phyloP scores from a whole-genome alignment of 2,888 invertebrate genomes.

The Drosophila merina region DNA sequence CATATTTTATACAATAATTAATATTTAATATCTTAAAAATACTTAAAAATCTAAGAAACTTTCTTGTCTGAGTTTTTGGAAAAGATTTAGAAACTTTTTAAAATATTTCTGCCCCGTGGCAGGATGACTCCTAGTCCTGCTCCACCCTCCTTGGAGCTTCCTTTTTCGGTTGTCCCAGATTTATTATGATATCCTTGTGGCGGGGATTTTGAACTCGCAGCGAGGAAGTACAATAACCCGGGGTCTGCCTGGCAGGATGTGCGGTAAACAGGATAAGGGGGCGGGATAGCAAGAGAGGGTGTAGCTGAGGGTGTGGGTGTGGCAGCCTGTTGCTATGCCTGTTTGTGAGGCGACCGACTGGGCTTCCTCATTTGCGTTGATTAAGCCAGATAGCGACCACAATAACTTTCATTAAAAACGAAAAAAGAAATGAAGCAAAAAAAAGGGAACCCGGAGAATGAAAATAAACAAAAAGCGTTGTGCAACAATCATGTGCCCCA shows the following conservation, averaged over 20 bases:
- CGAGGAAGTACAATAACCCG: slow-evolving; percentile 30
- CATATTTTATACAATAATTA: too few species aligned
- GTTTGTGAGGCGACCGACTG: slow-evolving; percentile 21
- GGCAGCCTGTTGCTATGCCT: slow-evolving; percentile 60
- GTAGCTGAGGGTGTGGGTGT: slow-evolving; percentile 3
- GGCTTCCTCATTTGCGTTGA: slow-evolving; percentile 65
- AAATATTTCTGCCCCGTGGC: slow-evolving; percentile 48
- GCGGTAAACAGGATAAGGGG: background rate
- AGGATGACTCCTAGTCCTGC: slow-evolving; percentile 25
- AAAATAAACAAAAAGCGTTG: slow-evolving; percentile 31
- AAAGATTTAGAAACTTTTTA: slow-evolving; percentile 24
- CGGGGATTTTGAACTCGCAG: slow-evolving; percentile 6
- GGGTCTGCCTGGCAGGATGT: background rate
- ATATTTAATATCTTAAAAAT: background rate
- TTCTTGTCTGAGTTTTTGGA: background rate
- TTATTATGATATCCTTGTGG: slow-evolving; percentile 38
- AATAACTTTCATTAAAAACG: slow-evolving; percentile 58
- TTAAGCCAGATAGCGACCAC: slow-evolving; percentile 64
- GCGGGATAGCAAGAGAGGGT: background rate
- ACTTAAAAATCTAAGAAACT: background rate
- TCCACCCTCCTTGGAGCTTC: background rate
- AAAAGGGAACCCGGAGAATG: slow-evolving; percentile 28
- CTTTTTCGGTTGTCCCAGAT: slow-evolving; percentile 11
- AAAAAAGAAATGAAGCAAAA: background rate
- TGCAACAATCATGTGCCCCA: slow-evolving; percentile 22